Conservation (phyloP, 2,888 invertebrate species). For the Lycaena phlaeas region DNA sequence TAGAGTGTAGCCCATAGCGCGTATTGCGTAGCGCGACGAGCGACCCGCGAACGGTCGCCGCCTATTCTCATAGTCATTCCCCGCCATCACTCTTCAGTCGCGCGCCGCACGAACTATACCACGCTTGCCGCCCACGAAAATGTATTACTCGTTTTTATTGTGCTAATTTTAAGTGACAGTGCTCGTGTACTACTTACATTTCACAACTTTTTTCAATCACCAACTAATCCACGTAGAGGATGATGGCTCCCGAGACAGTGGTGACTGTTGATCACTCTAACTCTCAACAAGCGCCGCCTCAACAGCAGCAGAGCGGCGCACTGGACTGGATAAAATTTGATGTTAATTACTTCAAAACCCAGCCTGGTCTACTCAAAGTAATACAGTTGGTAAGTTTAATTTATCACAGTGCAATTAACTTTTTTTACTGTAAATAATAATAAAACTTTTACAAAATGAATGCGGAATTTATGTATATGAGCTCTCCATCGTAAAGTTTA, state of each 20-base stretch:
- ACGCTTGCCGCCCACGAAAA: conserved; percentile 47
- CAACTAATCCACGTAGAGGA: conserved; percentile 31
- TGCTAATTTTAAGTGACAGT: conserved; percentile 53
- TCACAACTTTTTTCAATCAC: conserved; percentile 18
- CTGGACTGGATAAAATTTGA: conserved; percentile 84
- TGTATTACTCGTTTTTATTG: conserved; percentile 52
- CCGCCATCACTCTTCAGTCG: conserved; percentile 45
- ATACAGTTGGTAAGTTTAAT: conserved; percentile 81
- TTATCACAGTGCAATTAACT: not conserved
- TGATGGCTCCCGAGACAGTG: conserved; percentile 89
- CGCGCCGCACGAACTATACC: conserved; percentile 47
- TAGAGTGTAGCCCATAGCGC: conserved; percentile 17
- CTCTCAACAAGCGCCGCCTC: conserved; percentile 55
- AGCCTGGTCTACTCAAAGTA: conserved; percentile 87
- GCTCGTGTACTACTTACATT: conserved; percentile 38
- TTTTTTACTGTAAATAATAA: not conserved
- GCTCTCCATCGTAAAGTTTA: conserved; percentile 1
- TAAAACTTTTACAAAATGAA: not conserved
- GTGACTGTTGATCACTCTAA: conserved; percentile 83
- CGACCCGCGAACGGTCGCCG: conserved; percentile 22
- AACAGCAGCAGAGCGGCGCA: conserved; percentile 66
- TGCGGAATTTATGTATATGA: not conserved
- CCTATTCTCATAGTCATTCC: conserved; percentile 25
- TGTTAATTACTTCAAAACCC: conserved; percentile 83
- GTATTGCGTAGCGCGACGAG: conserved; percentile 21